Evolutionary conservation across 2,113 vertebrate genomes (phyloP), one percentile per base, ranked within the genome.

Genomic region (Orycteropus afer): DNA sequence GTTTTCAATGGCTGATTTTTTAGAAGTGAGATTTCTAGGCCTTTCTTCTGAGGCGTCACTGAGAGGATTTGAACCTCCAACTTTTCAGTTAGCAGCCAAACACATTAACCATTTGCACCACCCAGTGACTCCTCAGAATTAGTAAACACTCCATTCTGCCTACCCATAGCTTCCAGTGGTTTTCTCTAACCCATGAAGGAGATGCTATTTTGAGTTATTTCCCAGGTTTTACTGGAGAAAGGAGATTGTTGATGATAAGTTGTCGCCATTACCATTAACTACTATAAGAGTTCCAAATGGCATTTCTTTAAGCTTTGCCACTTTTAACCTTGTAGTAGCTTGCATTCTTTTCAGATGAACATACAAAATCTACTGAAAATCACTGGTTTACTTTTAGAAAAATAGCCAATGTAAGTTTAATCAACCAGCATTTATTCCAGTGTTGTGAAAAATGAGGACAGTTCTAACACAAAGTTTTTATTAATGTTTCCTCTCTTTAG

Each of bases 401-500:
- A 51, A 67, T 57, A 22, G 65, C n/a, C 34, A 37, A 9, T 65
- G 32, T 34, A 13, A n/a, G 27, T 61, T 94, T 92, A 94, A 47
- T 92, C 80, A 92, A 20, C 11, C 13, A 89, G 7, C 53, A 86
- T 96, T 95, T 77, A 93, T 90, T 90, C 37, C 81, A 79, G 89
- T 91, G 7, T 15, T 85, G 2, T 90, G 77, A 92, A 89, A 91
- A 90, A 65, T 42, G 23, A 76, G 23, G 23, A 80, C 22, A 15
- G 42, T 87, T 53, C 73, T 91, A 59, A 53, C 17, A 34, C 51
- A 49, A 92, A 10, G 69, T 86, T 15, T 94, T 92, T 73, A 86
- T 92, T 23, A 82, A 89, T 93, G 42, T 51, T 89, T 57, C 63
- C 11, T 89, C 65, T 96, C 29, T 93, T 25, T 97, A 99, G 99